These are phyloP conservation scores for Diadegma fenestrale DNA, from an alignment of 2,888 invertebrate genomes.

Conservation along the genomic window DNA sequence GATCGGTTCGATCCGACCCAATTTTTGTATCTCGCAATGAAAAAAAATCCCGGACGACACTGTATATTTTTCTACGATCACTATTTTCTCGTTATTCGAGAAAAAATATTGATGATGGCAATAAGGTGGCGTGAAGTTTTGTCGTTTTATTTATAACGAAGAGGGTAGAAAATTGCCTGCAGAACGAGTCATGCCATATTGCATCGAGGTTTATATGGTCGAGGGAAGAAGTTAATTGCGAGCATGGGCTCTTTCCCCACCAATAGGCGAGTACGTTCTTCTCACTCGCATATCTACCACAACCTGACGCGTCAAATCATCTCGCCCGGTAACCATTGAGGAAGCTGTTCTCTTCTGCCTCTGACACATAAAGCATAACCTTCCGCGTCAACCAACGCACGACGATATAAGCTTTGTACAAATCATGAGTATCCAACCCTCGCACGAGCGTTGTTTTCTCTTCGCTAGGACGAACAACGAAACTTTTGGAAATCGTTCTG, in stretches of 20 bases:
- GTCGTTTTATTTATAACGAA: conserved; percentile 1
- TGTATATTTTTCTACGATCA: conserved; percentile 66
- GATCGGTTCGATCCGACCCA: no score
- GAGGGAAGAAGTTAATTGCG: conserved; percentile 74
- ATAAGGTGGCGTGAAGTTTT: not conserved
- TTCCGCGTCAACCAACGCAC: not conserved
- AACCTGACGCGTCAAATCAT: conserved; percentile 12
- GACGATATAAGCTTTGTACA: conserved; percentile 9
- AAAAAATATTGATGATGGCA: conserved; percentile 67
- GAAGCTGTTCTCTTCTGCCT: not conserved
- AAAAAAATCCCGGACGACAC: not conserved
- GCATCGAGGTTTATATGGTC: conserved; percentile 61
- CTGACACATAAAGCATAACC: conserved; percentile 1
- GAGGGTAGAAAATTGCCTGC: conserved; percentile 29
- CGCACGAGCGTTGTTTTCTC: not conserved
- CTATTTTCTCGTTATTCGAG: conserved; percentile 59
- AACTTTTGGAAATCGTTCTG: not conserved
- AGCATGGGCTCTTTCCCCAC: conserved; percentile 70
- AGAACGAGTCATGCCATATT: conserved; percentile 33
- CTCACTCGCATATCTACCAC: conserved; percentile 14
- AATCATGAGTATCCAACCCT: not conserved
- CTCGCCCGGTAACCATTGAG: not conserved
- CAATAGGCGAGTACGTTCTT: conserved; percentile 68
- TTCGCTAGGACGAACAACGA: not conserved
- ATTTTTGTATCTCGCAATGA: not conserved